Conservation (phyloP, 2,113 vertebrate genomes). For the Oxygymnocypris stewartii region DNA sequence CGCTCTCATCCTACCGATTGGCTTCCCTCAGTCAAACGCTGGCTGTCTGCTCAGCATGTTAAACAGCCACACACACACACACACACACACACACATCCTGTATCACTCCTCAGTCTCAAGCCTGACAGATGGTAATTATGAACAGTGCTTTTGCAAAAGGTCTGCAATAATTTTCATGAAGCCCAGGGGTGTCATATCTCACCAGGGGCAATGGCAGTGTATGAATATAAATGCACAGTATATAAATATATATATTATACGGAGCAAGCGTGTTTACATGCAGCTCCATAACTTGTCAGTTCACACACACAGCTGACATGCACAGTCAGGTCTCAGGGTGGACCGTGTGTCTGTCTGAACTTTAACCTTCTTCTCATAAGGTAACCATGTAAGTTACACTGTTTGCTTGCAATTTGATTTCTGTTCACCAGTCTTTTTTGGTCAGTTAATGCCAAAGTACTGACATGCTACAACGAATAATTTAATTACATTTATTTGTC, state of each 20-base stretch:
- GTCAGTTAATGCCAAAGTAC: neutral
- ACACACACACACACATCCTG: constrained; percentile 52
- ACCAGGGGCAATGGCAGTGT: constrained; percentile 57
- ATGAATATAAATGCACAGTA: constrained; percentile 42
- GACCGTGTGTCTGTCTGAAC: neutral
- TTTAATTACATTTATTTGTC: neutral
- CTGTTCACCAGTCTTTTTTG: neutral
- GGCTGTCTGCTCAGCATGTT: constrained; percentile 45
- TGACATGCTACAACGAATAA: neutral
- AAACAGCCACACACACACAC: constrained; percentile 35
- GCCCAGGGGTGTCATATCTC: constrained; percentile 70
- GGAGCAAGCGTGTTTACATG: constrained; percentile 17
- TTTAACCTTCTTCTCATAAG: constrained; percentile 2
- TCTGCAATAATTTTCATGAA: constrained; percentile 74
- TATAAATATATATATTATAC: constrained; percentile 18
- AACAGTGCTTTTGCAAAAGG: constrained; percentile 69
- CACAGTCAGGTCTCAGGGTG: neutral
- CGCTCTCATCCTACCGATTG: constrained; percentile 26
- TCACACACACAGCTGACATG: neutral
- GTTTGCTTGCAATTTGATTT: neutral
- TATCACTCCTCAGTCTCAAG: constrained; percentile 62
- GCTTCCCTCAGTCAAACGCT: constrained; percentile 48
- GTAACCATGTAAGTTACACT: neutral
- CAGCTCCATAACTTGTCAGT: constrained; percentile 1
- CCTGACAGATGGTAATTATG: constrained; percentile 76